phyloP scores from a whole-genome alignment of 37 sponge, comb jelly and placozoan species.

The Halisarca cf. caerulea region DNA sequence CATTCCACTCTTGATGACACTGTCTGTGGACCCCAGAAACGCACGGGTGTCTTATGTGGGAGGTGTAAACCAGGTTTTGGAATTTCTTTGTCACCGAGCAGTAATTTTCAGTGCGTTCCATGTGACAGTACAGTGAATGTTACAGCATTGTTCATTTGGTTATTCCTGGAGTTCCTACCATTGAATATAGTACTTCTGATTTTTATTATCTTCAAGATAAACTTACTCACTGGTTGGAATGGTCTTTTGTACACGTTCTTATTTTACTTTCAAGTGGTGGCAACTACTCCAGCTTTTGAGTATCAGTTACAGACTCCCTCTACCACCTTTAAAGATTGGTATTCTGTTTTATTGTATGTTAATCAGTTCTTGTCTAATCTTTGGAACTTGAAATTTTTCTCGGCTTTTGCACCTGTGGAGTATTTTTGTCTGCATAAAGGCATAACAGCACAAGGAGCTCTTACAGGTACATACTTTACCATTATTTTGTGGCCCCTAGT shows the following conservation, averaged over 20 bases:
- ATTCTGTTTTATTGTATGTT: background rate
- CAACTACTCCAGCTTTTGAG: slow-evolving; percentile 4
- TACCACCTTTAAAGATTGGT: too few species aligned
- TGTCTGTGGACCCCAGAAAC: background rate
- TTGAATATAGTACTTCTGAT: background rate
- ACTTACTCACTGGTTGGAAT: background rate
- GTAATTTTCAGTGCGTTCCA: background rate
- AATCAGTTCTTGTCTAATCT: background rate
- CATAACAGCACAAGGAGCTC: background rate
- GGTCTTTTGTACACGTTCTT: slow-evolving; percentile 19
- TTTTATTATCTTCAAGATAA: slow-evolving; percentile 1
- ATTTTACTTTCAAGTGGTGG: slow-evolving; percentile 7
- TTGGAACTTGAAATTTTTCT: slow-evolving; percentile 13
- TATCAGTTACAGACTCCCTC: background rate
- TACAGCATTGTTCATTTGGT: background rate
- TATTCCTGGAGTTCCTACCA: background rate
- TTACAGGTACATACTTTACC: background rate
- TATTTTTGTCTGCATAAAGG: background rate
- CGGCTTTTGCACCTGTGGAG: background rate
- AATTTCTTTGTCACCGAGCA: background rate
- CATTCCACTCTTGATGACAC: background rate
- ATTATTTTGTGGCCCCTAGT: slow-evolving; percentile 4
- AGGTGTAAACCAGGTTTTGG: background rate
- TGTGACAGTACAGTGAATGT: background rate
- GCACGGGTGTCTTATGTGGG: slow-evolving; percentile 13